Evolutionary conservation across 2,113 vertebrate species (phyloP), one percentile per base, ranked within the genome.

Genomic region (Turdus rufiventris): DNA sequence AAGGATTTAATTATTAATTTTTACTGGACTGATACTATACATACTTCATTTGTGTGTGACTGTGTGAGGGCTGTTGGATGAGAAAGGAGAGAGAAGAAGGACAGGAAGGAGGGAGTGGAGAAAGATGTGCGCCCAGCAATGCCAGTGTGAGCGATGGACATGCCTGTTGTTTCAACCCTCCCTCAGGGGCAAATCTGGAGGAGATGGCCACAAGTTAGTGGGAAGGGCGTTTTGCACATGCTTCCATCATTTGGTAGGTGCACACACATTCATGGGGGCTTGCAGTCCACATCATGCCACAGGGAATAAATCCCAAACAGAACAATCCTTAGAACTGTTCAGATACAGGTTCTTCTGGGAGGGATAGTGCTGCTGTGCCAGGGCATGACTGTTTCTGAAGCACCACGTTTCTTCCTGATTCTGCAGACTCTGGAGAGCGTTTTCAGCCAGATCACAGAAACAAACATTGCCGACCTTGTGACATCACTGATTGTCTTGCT

Each of bases 401-500:
- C 33, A 38, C 8, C 7, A 4, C 7, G 4, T 84, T 71, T 92
- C 54, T 62, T 56, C 63, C 85, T 80, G 75, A 48, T 81, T 95
- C 91, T 95, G 60, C 96, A 99, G 99, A 98, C 98, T 25, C 96
- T 99, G 67, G 74, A 97, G 88, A 97, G 97, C 0, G 17, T 99
- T 85, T 99, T 99, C 85, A 94, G 79, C 25, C 98, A 99, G 87
- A 99, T 99, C 88, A 85, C 96, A 10, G 42, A 98, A 3, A 98
- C 98, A 73, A 99, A 99, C 26, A 67, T 99, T 6, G 98, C 99
- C 42, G 99, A 99, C 86, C 97, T 99, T 31, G 97, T 99, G 88
- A 99, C 98, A 6, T 96, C 99, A 20, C 45, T 99, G 51, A 33
- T 99, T 70, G 98, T 99, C 91, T 97, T 99, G 90, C 57, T 98